These are phyloP conservation scores for Lottia gigantea DNA, from an alignment of 2,888 invertebrate genomes.

Conservation along the genomic window DNA sequence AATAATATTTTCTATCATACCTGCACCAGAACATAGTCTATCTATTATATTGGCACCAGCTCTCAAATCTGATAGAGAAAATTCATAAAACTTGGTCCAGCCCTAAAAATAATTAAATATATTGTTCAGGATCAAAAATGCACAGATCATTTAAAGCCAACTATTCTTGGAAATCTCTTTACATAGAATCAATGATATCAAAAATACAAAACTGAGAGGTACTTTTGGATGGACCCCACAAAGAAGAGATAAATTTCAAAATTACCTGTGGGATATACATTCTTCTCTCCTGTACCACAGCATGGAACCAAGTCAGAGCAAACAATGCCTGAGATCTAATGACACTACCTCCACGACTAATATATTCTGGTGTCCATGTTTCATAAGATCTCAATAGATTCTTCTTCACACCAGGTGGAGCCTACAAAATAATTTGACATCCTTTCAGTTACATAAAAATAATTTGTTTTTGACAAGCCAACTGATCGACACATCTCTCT, in stretches of 20 bases:
- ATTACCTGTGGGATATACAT: constrained; percentile 83
- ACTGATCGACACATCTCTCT: no score
- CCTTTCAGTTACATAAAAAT: no score
- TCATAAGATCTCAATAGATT: constrained; percentile 82
- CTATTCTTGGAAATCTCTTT: no score
- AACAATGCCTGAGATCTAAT: constrained; percentile 74
- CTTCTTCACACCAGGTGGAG: constrained; percentile 87
- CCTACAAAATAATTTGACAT: constrained; percentile 65
- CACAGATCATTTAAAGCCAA: neutral
- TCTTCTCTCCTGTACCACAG: constrained; percentile 87
- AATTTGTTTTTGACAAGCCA: no score
- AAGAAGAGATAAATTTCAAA: no score
- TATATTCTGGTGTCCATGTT: constrained; percentile 74
- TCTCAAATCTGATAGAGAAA: constrained; percentile 83
- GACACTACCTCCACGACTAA: constrained; percentile 62
- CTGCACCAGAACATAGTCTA: constrained; percentile 67
- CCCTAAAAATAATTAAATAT: constrained; percentile 71
- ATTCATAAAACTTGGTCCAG: constrained; percentile 91
- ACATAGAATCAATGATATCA: no score
- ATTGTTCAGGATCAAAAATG: neutral
- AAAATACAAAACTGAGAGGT: no score
- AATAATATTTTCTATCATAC: constrained; percentile 49
- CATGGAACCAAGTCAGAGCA: constrained; percentile 87
- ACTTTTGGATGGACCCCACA: no score
- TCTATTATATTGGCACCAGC: constrained; percentile 79